These are phyloP conservation scores for Delphinus delphis DNA, from an alignment of 2,113 vertebrate species.

Conservation along the genomic window DNA sequence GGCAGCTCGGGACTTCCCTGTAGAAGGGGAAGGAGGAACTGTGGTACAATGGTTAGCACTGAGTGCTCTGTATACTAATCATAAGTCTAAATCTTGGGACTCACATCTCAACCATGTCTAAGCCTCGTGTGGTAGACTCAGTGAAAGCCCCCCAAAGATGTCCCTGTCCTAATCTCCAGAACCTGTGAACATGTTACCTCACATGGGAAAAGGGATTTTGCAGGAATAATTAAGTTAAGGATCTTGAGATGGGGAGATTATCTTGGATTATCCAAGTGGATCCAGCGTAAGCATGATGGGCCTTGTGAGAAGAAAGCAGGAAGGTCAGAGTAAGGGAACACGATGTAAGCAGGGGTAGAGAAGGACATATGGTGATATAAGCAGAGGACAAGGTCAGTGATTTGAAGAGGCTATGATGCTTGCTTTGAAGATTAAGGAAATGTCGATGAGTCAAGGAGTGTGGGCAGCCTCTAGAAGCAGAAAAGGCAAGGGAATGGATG, in stretches of 20 bases:
- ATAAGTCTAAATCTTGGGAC: not conserved
- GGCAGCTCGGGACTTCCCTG: not conserved
- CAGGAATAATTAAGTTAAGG: not conserved
- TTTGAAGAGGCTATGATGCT: not conserved
- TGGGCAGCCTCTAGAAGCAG: not conserved
- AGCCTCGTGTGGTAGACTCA: not conserved
- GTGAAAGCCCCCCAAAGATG: not conserved
- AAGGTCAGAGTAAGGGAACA: not conserved
- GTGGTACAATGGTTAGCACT: fast-evolving
- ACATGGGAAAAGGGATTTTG: not conserved
- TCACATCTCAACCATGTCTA: not conserved
- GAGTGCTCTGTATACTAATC: not conserved
- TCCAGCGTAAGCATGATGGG: not conserved
- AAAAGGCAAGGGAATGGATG: not conserved
- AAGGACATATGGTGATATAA: not conserved
- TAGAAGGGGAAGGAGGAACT: not conserved
- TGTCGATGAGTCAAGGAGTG: not conserved
- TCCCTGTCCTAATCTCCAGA: not conserved
- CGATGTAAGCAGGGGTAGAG: not conserved
- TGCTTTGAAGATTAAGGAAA: not conserved
- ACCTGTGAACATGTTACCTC: not conserved
- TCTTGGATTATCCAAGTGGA: not conserved
- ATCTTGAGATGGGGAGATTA: not conserved
- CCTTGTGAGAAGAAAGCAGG: not conserved
- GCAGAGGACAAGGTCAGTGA: not conserved